A percentile compares a stretch with the other conserved stretches of the same genome.
Conservation (phyloP, 1,140 invertebrate genomes). For the Dinoponera quadriceps region DNA sequence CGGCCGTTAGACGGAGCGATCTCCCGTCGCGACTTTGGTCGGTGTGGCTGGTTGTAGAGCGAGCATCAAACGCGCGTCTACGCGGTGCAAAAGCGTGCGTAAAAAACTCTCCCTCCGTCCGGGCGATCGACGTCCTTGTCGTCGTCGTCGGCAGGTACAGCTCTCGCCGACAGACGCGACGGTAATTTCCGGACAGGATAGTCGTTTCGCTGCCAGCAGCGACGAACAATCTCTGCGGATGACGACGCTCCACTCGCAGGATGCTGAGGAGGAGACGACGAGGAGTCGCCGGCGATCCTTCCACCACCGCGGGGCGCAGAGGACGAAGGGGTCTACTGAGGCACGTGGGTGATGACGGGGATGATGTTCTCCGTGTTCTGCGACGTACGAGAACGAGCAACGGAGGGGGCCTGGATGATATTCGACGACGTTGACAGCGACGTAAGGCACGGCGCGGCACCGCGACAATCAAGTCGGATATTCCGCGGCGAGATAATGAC, state of each 20-base stretch:
- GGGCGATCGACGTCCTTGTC: background rate
- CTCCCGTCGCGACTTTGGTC: conserved; percentile 43
- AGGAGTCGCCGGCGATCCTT: conserved; percentile 17
- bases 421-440: conserved; percentile 57
- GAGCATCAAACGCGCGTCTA: conserved; percentile 66
- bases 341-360: conserved; percentile 64
- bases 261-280: background rate
- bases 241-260: conserved; percentile 2
- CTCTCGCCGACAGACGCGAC: background rate
- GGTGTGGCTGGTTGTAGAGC: conserved; percentile 63
- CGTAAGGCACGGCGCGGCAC: conserved; percentile 21
- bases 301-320: conserved; percentile 7
- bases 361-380: conserved; percentile 32
- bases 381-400: conserved; percentile 21
- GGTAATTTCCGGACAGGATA: background rate
- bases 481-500: conserved; percentile 78
- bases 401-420: conserved; percentile 40
- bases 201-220: conserved; percentile 22
- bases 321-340: conserved; percentile 57
- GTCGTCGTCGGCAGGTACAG: background rate
- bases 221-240: background rate
- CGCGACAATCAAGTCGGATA: conserved; percentile 77
- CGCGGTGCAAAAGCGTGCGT: conserved; percentile 66
- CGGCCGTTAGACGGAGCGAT: conserved; percentile 48
- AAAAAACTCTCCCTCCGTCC: conserved; percentile 55